These are phyloP conservation scores for Gryllus bimaculatus DNA, from an alignment of 1,140 invertebrate species.

Conservation along the genomic window DNA sequence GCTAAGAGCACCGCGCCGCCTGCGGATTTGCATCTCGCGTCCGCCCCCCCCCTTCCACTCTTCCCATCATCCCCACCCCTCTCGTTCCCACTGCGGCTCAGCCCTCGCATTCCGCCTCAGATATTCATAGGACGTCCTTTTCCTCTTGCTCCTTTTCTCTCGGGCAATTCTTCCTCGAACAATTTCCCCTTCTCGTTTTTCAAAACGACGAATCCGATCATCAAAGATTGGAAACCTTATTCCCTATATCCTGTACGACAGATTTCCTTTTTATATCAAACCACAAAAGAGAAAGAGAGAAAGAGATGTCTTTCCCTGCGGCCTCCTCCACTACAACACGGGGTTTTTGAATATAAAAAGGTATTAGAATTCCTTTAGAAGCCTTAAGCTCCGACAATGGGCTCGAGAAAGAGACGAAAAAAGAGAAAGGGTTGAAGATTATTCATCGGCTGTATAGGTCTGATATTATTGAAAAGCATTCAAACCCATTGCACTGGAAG, in stretches of 20 bases:
- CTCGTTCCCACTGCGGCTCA: too few relatives aligned
- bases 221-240: constrained; percentile 5
- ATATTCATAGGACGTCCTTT: background rate
- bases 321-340: background rate
- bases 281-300: background rate
- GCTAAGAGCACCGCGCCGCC: too few relatives aligned
- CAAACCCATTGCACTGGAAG: background rate
- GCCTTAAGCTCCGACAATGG: background rate
- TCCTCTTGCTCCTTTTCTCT: background rate
- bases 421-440: background rate
- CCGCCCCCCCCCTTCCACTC: too few relatives aligned
- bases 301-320: background rate
- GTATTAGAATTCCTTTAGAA: constrained; percentile 5
- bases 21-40: too few relatives aligned
- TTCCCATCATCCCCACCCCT: too few relatives aligned
- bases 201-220: background rate
- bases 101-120: background rate
- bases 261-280: constrained; percentile 6
- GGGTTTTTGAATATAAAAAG: constrained; percentile 2
- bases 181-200: background rate
- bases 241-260: constrained; percentile 3
- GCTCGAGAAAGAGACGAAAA: background rate
- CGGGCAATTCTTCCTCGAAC: background rate
- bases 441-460: constrained; percentile 1
- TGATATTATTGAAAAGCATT: constrained; percentile 6